Evolutionary conservation across 1,140 invertebrate species (phyloP), one percentile per base, ranked within the genome.

Genomic region (Sycophila sp.): DNA sequence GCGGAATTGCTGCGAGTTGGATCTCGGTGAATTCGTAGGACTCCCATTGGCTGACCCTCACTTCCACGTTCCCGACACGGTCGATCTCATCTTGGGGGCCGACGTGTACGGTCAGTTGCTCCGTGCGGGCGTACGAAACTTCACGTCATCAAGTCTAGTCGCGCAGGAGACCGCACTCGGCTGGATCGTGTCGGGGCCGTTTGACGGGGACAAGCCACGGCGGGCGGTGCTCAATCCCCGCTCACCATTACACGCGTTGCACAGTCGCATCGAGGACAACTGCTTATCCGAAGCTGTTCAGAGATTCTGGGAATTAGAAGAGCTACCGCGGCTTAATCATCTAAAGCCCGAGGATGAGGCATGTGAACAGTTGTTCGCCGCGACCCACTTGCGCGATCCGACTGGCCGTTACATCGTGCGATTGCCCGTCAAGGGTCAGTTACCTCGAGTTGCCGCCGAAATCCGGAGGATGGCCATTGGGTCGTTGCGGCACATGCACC

Each of bases 71-170:
- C 60, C 72, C 0, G 40, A 30, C 3, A 13, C 22, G 11, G 55
- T 74, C 47, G 69, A 74, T 34, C 19, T 74, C 4, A 22, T 74
- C n/a, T 51, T 74, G 13, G 73, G 64, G 6, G 59, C 59, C 1
- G 65, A 65, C 17, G 24, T 69, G 2, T 69, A 34, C 26, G 65
- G 24, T 10, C 56, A 67, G 4, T 11, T 28, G 11, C 24, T 68
- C 13, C 36, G 19, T 22, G 24, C 40, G 15, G 53, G 17, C 26
- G 1, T 68, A 28, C 19, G 22, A 40, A 15, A 32, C 30, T 7
- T 51, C 24, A 4, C 17, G 4, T 6, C 17, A 2, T 24, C 49
- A 2, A 17, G 4, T 8, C 4, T 24, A 22, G 22, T 51, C 6
- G 49, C 49, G 3, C 49, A 51, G 26, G 26, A 26, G 4, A 51